Evolutionary conservation across 2,113 vertebrate genomes (phyloP), one percentile per base, ranked within the genome.

Genomic region (Poicephalus meyeri): DNA sequence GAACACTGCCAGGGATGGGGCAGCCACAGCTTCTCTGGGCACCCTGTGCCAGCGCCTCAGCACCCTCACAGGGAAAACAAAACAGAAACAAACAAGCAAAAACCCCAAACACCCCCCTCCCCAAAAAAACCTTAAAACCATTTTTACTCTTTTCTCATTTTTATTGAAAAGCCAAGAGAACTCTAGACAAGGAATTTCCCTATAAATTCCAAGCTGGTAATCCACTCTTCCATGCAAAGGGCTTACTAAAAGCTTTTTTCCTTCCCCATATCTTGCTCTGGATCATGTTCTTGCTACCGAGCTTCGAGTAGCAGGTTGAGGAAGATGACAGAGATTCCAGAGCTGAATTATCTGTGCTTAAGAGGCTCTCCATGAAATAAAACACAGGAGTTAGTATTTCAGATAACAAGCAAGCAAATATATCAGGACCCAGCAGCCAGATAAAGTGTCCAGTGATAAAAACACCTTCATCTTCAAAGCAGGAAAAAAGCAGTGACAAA

Each of bases 61-160:
- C 33, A 58, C 33, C 55, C 33, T 23, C 55, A 4, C 55, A 58
- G 33, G 55, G 55, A n/a, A 58, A 58, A 58, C 55, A 33, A 56
- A 56, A 33, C 31, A 58, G 18, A 29, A 49, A 31, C 14, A 60
- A 56, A 21, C 20, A 58, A n/a, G 55, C 31, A 56, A 56, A 42
- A n/a, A 0, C 0, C 3, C 13, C 17, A 37, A 44, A 41, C 49
- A n/a, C 25, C 17, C 9, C 9, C 10, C 35, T 31, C 46, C 15
- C 4, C 24, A 23, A 33, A 29, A 53, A 25, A 29, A 5, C 2
- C 42, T 58, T 91, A 68, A 63, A 84, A 53, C 13, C 9, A 33
- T 60, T 58, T 82, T 64, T 23, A 76, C 10, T 44, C 16, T 68
- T 81, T 88, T 76, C n/a, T 80, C 15, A 26, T 39, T 76, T 79